These are phyloP conservation scores for Oxyura jamaicensis DNA, from an alignment of 2,113 vertebrate genomes.

Conservation along the genomic window DNA sequence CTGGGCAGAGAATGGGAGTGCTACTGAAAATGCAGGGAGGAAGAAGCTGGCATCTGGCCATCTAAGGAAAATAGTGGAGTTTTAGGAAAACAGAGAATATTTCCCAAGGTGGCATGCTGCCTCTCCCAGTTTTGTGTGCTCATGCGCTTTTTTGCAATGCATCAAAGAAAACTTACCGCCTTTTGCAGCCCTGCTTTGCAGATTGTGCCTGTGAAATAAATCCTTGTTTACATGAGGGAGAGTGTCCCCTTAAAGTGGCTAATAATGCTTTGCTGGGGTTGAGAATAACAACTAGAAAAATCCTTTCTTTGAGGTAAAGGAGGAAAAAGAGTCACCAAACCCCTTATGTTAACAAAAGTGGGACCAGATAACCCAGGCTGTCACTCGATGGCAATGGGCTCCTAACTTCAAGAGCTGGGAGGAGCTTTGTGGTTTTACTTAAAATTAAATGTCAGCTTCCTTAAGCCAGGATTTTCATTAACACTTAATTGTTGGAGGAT, in stretches of 20 bases:
- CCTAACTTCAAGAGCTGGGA: not conserved
- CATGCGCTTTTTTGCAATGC: not conserved
- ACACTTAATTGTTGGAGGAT: not conserved
- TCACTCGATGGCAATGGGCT: accelerated
- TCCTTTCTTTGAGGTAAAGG: not conserved
- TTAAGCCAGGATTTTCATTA: not conserved
- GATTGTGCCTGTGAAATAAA: not conserved
- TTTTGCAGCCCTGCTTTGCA: not conserved
- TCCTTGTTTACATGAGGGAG: not conserved
- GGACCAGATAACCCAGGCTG: accelerated
- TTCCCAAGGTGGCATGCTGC: not conserved
- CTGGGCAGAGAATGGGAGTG: not conserved
- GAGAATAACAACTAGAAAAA: not conserved
- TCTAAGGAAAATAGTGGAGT: not conserved
- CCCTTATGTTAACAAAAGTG: accelerated
- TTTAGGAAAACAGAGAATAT: not conserved
- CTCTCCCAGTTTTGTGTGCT: not conserved
- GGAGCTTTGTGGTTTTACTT: not conserved
- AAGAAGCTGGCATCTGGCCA: not conserved
- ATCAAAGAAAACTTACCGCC: not conserved
- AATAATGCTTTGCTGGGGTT: not conserved
- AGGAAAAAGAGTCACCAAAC: not conserved
- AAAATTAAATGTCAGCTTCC: not conserved
- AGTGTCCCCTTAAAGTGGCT: not conserved
- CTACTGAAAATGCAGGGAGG: not conserved